Percentiles rank a stretch among this genome's conserved stretches.
phyloP scores from a whole-genome alignment of 2,888 invertebrate genomes.

The Orthosia cruda region DNA sequence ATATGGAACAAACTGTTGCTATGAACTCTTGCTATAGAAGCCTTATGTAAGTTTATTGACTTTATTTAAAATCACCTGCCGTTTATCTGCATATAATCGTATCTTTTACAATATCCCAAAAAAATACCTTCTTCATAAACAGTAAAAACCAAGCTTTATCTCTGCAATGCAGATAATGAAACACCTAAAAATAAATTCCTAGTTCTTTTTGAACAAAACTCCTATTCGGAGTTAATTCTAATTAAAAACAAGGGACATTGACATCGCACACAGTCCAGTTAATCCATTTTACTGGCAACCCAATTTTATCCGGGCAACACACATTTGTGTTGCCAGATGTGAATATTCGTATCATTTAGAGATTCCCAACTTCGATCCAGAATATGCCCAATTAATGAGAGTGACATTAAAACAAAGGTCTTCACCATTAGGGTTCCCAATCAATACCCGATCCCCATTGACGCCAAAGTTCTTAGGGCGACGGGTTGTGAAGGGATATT shows the following conservation, averaged over 20 bases:
- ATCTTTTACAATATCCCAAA: background rate
- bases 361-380: constrained; percentile 1
- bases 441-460: constrained; percentile 13
- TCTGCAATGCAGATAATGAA: constrained; percentile 10
- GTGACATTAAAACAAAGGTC: constrained; percentile 22
- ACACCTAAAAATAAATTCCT: constrained; percentile 17
- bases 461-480: constrained; percentile 14
- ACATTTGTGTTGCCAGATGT: constrained; percentile 27
- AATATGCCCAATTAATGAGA: constrained; percentile 19
- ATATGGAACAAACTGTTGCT: too few relatives aligned
- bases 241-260: constrained; percentile 56
- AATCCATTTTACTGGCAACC: constrained; percentile 45
- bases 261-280: constrained; percentile 49
- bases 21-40: too few relatives aligned
- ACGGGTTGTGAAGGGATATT: constrained; percentile 8
- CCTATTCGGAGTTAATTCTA: constrained; percentile 52
- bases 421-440: constrained; percentile 6
- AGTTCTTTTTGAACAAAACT: constrained; percentile 6
- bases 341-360: constrained; percentile 41
- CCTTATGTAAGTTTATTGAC: too few relatives aligned
- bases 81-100: too few relatives aligned
- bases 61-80: too few relatives aligned
- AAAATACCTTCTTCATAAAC: background rate
- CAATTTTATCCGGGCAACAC: constrained; percentile 39
- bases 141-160: background rate